phyloP scores from a whole-genome alignment of 2,113 vertebrate genomes.

The Sus scrofa region T2T-Sscrofa CM000826.6:120890501-120891000 shows the following conservation, averaged over 20 bases:
- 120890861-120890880: too few relatives aligned
- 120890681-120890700: background rate
- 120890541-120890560: background rate
- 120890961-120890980: too few relatives aligned
- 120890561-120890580: background rate
- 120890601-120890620: slow-evolving; percentile 21
- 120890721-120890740: background rate
- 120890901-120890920: too few relatives aligned
- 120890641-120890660: slow-evolving; percentile 2
- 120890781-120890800: background rate
- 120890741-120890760: background rate
- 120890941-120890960: too few relatives aligned
- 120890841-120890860: too few relatives aligned
- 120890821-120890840: background rate
- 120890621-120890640: background rate
- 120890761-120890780: background rate
- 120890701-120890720: background rate
- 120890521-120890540: background rate
- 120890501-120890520: background rate
- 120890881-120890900: too few relatives aligned
- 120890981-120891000: too few relatives aligned
- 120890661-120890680: background rate
- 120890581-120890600: background rate
- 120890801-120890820: background rate
- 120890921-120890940: too few relatives aligned